These are phyloP conservation scores for Lasioglossum marginatum DNA, from an alignment of 2,888 invertebrate genomes.

Conservation along the genomic window DNA sequence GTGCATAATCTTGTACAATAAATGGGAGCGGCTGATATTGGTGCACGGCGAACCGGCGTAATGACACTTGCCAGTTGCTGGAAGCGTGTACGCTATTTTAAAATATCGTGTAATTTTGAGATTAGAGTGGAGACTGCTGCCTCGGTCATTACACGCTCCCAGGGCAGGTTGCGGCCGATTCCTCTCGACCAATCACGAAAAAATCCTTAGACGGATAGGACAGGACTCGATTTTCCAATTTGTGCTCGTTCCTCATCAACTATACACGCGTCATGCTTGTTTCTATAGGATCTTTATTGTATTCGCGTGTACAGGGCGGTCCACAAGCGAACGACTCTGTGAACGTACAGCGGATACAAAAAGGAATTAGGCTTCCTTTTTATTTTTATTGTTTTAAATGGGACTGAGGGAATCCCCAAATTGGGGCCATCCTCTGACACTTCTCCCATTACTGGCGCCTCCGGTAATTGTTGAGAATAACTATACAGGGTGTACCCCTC, in stretches of 20 bases:
- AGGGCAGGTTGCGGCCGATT: slow-evolving; percentile 8
- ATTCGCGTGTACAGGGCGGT: background rate
- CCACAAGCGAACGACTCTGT: background rate
- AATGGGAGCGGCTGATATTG: slow-evolving; percentile 58
- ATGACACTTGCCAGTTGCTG: slow-evolving; percentile 47
- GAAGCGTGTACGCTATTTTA: slow-evolving; percentile 42
- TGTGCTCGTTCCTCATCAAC: background rate
- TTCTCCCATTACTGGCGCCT: too few species aligned
- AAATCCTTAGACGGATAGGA: background rate
- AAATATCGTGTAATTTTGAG: slow-evolving; percentile 47
- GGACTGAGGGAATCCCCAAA: too few species aligned
- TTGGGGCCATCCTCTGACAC: too few species aligned
- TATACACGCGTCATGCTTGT: background rate
- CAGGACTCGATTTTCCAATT: slow-evolving; percentile 22
- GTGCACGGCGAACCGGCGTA: slow-evolving; percentile 28
- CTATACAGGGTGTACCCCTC: too few species aligned
- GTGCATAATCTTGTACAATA: slow-evolving; percentile 66
- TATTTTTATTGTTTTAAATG: too few species aligned
- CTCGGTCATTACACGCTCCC: slow-evolving; percentile 21
- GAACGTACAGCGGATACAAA: background rate
- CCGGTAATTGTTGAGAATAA: too few species aligned
- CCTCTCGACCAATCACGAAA: background rate
- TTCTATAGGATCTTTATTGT: background rate
- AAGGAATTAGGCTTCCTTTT: background rate
- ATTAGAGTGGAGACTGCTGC: slow-evolving; percentile 15